Percentiles rank a stretch among this genome's conserved stretches.
Conservation (phyloP, 2,797 vertebrate genomes). For the Paratrypauchen microcephalus region DNA sequence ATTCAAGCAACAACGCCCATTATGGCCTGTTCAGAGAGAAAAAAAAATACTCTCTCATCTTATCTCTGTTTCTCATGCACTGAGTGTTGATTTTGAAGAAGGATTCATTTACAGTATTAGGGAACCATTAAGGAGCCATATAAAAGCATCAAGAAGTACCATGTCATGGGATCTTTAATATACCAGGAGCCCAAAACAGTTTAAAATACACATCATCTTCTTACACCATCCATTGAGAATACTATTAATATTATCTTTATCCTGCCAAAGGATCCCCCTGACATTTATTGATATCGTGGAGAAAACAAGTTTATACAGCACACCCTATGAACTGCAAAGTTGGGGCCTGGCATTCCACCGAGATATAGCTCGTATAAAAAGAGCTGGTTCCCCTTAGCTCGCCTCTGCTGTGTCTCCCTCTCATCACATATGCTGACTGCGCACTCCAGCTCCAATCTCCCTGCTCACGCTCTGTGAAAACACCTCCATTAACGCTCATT, state of each 20-base stretch:
- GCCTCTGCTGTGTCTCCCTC: constrained; percentile 4
- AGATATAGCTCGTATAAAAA: constrained; percentile 34
- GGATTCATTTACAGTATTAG: no score
- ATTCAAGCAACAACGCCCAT: no score
- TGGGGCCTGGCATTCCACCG: constrained; percentile 16
- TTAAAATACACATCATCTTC: not conserved
- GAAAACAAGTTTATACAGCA: constrained; percentile 19
- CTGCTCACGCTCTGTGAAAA: constrained; percentile 72
- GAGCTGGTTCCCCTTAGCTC: constrained; percentile 5
- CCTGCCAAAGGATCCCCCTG: constrained; percentile 19
- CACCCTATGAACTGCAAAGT: constrained; percentile 19
- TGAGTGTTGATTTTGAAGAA: no score
- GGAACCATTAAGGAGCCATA: no score
- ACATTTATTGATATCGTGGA: constrained; percentile 30
- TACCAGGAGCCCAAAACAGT: not conserved
- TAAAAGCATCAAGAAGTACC: no score
- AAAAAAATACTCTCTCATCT: no score
- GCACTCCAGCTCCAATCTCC: constrained; percentile 70
- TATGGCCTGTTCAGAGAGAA: no score
- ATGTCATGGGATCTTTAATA: no score
- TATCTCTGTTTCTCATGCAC: no score
- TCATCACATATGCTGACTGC: constrained; percentile 71
- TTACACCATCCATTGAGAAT: not conserved
- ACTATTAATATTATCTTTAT: not conserved
- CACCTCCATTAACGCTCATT: constrained; percentile 77